phyloP scores from a whole-genome alignment of 1,140 invertebrate species.

The Drosophila prosaltans region DNA sequence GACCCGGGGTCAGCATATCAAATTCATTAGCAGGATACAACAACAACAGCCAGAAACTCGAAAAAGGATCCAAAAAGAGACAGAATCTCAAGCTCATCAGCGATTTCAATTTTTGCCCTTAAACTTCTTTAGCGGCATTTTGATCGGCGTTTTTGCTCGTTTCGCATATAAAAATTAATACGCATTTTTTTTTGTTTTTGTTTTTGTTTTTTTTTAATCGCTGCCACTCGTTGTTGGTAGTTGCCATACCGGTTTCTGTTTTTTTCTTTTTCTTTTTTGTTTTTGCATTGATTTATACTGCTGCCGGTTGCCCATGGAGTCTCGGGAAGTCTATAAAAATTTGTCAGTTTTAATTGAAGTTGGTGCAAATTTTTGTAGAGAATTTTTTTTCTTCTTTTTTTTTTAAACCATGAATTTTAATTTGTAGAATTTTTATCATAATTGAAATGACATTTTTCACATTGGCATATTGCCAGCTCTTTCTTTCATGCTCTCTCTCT shows the following conservation, averaged over 20 bases:
- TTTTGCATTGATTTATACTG: slow-evolving; percentile 60
- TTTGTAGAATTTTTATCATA: slow-evolving; percentile 73
- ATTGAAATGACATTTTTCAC: slow-evolving; percentile 67
- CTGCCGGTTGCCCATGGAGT: slow-evolving; percentile 16
- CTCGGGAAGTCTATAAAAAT: slow-evolving; percentile 65
- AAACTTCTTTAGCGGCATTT: not conserved
- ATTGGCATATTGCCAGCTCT: slow-evolving; percentile 33
- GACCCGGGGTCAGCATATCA: slow-evolving; percentile 48
- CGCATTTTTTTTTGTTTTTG: slow-evolving; percentile 37
- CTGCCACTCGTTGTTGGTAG: slow-evolving; percentile 29
- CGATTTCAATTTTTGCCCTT: slow-evolving; percentile 16
- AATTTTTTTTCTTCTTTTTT: slow-evolving; percentile 53
- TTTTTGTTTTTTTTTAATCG: slow-evolving; percentile 48
- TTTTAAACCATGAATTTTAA: slow-evolving; percentile 43
- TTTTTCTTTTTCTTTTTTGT: slow-evolving; percentile 10
- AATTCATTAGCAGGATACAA: slow-evolving; percentile 47
- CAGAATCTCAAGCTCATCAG: slow-evolving; percentile 12
- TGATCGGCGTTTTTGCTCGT: slow-evolving; percentile 57
- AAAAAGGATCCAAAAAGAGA: not conserved
- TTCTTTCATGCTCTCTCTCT: not conserved
- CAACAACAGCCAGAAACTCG: not conserved
- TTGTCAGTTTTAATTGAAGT: slow-evolving; percentile 79
- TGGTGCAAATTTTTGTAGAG: slow-evolving; percentile 64
- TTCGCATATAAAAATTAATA: slow-evolving; percentile 75
- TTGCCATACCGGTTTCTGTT: slow-evolving; percentile 1